Conservation (phyloP, 2,113 vertebrate species). For the Camelus bactrianus region DNA sequence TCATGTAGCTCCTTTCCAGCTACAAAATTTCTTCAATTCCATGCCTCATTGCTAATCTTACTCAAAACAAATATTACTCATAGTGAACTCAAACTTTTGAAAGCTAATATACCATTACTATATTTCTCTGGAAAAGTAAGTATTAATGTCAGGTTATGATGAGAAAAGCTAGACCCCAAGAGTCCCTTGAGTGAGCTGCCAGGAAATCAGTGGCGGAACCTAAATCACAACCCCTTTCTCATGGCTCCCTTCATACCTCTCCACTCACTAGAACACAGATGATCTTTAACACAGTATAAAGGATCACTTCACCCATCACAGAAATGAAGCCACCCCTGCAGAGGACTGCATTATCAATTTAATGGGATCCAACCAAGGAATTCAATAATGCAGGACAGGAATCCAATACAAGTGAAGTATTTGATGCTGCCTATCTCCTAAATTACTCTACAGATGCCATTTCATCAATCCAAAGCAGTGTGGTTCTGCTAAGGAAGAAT, state of each 20-base stretch:
- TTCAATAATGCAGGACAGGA: slow-evolving; percentile 51
- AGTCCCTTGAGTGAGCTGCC: slow-evolving; percentile 15
- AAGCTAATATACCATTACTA: neutral
- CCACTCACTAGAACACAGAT: neutral
- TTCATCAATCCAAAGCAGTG: slow-evolving; percentile 34
- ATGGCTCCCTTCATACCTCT: slow-evolving; percentile 6
- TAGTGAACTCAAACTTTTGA: neutral
- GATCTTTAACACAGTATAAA: neutral
- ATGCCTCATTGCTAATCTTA: neutral
- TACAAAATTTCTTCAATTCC: neutral
- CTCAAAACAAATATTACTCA: neutral
- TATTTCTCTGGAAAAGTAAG: slow-evolving; percentile 22
- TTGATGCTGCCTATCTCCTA: neutral
- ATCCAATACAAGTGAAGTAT: slow-evolving; percentile 48
- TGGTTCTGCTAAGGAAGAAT: neutral
- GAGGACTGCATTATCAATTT: slow-evolving; percentile 50
- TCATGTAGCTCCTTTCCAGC: neutral
- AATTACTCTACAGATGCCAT: neutral
- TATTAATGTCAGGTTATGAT: neutral
- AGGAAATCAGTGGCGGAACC: slow-evolving; percentile 54
- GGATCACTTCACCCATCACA: neutral
- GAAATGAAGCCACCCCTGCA: slow-evolving; percentile 8
- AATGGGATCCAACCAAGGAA: slow-evolving; percentile 43
- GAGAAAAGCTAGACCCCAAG: neutral
- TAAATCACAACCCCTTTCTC: slow-evolving; percentile 5